Evolutionary conservation across 2,797 vertebrate species (phyloP).

Genomic region (Melanogrammus aeglefinus): DNA sequence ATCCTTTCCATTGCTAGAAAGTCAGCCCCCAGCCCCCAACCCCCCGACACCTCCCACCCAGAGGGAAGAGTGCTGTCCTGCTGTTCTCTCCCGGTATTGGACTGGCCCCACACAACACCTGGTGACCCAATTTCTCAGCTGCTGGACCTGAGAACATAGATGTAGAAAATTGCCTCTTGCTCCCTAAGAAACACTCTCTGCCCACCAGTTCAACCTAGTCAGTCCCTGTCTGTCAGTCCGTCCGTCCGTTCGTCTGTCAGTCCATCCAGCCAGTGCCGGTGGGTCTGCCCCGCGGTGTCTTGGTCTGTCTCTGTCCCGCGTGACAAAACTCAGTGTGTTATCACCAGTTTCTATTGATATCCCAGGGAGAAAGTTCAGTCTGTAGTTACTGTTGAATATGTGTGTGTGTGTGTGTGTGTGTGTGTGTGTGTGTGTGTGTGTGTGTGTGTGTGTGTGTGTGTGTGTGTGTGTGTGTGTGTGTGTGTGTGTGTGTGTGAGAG

Average conservation of each 20-base stretch:
- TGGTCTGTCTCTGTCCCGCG: conserved; percentile 52
- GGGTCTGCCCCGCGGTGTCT: background rate
- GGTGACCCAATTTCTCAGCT: too few relatives aligned
- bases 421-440: background rate
- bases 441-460: conserved; percentile 16
- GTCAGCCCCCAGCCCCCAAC: too few relatives aligned
- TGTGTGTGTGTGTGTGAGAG: conserved; percentile 11
- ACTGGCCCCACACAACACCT: too few relatives aligned
- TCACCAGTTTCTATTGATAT: conserved; percentile 68
- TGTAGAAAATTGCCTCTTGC: background rate
- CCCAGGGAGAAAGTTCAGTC: conserved; percentile 54
- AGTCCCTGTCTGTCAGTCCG: conserved; percentile 11
- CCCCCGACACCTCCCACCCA: too few relatives aligned
- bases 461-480: conserved; percentile 19
- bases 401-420: conserved; percentile 32
- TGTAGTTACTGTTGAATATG: conserved; percentile 53
- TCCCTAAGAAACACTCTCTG: background rate
- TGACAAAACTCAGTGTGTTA: conserved; percentile 60
- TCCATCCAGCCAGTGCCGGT: background rate
- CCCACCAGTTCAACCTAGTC: background rate
- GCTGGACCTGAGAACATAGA: too few relatives aligned
- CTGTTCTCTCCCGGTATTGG: too few relatives aligned
- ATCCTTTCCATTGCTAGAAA: too few relatives aligned
- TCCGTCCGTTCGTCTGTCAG: conserved; percentile 22
- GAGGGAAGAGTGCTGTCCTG: too few relatives aligned